Evolutionary conservation across 2,797 vertebrate species (phyloP).

Genomic region (Neosilurus mollespiculum): DNA sequence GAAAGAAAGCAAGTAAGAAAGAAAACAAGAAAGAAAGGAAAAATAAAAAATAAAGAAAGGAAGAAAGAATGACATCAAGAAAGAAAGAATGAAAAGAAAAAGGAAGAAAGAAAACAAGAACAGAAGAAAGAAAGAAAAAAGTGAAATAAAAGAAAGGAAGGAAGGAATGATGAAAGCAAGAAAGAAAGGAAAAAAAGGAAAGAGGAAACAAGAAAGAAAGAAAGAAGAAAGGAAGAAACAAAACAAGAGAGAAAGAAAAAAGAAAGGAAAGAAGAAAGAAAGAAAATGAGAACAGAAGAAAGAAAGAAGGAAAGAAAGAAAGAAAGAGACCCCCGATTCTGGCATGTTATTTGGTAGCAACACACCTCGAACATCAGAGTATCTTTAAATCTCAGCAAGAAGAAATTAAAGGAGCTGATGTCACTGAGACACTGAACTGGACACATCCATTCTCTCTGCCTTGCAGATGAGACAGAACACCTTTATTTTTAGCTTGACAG

Average conservation of each 20-base stretch:
- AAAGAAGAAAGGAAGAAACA: no score
- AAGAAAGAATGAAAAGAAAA: not conserved
- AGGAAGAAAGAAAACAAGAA: no score
- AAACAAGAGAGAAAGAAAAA: no score
- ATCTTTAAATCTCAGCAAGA: not conserved
- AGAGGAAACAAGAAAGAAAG: no score
- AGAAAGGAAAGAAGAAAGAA: not conserved
- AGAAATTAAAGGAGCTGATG: not conserved
- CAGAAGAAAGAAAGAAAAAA: not conserved
- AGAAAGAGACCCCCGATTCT: not conserved
- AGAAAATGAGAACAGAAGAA: no score
- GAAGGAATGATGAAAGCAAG: no score
- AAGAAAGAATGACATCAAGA: no score
- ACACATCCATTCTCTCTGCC: slow-evolving; percentile 38
- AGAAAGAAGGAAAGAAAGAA: not conserved
- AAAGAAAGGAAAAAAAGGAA: not conserved
- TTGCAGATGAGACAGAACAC: slow-evolving; percentile 41
- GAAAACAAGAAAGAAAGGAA: no score
- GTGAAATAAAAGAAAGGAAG: no score
- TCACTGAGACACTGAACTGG: slow-evolving; percentile 39
- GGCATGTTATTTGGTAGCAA: not conserved
- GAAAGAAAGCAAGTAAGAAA: not conserved
- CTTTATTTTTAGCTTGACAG: slow-evolving; percentile 53
- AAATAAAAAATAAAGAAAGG: no score
- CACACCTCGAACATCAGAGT: not conserved